These are phyloP conservation scores for Chironomus striatipennis DNA, from an alignment of 1,140 invertebrate species.

Conservation along the genomic window DNA sequence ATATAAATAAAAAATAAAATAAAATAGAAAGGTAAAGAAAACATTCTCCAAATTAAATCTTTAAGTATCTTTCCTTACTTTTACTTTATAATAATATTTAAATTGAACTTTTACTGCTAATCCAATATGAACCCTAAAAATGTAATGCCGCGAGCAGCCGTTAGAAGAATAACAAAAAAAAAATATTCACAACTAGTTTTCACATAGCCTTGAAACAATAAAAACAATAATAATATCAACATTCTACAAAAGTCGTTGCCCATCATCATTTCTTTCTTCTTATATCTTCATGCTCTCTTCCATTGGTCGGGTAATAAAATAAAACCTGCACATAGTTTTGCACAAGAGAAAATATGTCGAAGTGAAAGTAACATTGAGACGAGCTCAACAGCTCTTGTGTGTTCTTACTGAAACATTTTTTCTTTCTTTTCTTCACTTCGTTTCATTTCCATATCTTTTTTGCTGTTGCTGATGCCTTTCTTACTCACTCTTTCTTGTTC, in stretches of 20 bases:
- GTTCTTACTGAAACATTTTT: conserved; percentile 3
- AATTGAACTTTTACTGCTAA: not conserved
- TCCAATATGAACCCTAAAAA: not conserved
- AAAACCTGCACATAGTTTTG: not conserved
- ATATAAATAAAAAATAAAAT: not conserved
- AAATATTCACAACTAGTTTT: not conserved
- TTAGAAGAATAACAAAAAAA: not conserved
- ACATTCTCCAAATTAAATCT: not conserved
- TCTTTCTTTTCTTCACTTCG: not conserved
- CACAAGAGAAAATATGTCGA: conserved; percentile 1
- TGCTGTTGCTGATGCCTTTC: no score
- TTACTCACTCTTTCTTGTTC: no score
- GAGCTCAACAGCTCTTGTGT: not conserved
- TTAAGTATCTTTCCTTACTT: not conserved
- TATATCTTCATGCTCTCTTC: conserved; percentile 10
- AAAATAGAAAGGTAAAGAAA: not conserved
- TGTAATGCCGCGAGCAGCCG: not conserved
- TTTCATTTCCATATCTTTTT: not conserved
- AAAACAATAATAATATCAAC: not conserved
- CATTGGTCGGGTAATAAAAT: not conserved
- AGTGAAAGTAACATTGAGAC: conserved; percentile 10
- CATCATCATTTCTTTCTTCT: not conserved
- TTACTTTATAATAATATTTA: conserved; percentile 1
- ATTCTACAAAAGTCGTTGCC: not conserved
- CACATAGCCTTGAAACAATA: conserved; percentile 3